phyloP scores from a whole-genome alignment of 1,140 invertebrate genomes.

The Pomacea maculata region DNA sequence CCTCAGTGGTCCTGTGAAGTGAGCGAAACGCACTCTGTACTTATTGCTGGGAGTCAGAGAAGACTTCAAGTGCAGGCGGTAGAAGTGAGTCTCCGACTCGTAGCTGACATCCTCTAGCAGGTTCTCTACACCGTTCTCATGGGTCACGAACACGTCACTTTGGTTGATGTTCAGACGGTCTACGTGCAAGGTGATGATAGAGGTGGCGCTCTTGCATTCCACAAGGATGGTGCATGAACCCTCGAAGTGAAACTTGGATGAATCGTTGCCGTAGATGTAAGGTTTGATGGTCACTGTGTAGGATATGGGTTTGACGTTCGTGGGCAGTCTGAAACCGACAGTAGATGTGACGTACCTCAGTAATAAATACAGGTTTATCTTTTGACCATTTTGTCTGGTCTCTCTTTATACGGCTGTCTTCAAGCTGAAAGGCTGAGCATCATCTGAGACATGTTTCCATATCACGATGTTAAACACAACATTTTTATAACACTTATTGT shows the following conservation, averaged over 20 bases:
- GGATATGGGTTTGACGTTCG: slow-evolving; percentile 41
- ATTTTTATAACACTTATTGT: no score
- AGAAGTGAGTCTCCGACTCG: slow-evolving; percentile 26
- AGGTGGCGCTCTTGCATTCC: slow-evolving; percentile 68
- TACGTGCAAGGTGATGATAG: slow-evolving; percentile 76
- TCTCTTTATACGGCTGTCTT: no score
- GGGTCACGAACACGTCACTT: not conserved
- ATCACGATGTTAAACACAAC: no score
- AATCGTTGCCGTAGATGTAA: slow-evolving; percentile 45
- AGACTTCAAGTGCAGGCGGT: slow-evolving; percentile 8
- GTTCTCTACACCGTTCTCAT: not conserved
- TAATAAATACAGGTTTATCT: no score
- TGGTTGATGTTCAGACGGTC: slow-evolving; percentile 34
- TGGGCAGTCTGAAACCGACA: slow-evolving; percentile 37
- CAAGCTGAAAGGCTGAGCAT: no score
- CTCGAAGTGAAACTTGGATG: slow-evolving; percentile 68
- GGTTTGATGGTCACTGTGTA: slow-evolving; percentile 54
- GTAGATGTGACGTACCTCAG: no score
- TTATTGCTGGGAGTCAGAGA: slow-evolving; percentile 9
- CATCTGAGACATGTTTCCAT: no score
- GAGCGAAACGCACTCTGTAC: slow-evolving; percentile 21
- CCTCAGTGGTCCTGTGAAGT: slow-evolving; percentile 26
- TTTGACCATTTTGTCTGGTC: no score
- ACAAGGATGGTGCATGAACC: slow-evolving; percentile 78
- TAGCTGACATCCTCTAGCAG: slow-evolving; percentile 10